Base-by-base conservation (phyloP, 2,888 invertebrate species). In the Archips xylosteana region DNA sequence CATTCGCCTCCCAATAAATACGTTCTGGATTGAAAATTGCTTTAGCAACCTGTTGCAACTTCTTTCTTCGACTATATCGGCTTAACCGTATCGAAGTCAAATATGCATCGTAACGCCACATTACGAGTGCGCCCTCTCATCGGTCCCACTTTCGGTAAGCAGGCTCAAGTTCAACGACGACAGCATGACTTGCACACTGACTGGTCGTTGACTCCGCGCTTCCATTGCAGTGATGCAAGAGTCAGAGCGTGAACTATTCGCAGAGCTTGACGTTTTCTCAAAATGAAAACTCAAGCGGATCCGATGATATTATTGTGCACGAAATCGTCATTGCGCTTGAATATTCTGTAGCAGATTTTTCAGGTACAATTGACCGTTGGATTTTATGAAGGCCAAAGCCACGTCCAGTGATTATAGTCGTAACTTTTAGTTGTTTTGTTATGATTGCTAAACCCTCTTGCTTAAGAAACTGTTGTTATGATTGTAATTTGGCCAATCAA, bases 161-260 rank as follows among this genome's bases (percentile, higher is more conserved):
- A 77, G 80, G 84, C 86, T 86, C 85, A 85, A 87, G 87, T 86
- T 86, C 83, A 87, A 79, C 79, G 84, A 81, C 80, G 87, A 81
- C 81, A 83, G 81, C 87, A 85, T 87, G 90, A 89, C 85, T 89
- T 81, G 87, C 80, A 80, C 78, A 74, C 78, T 80, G 79, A 74
- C 78, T 80, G 79, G 83, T 92, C 92, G 89, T 92, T 91, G 92
- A 92, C 91, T 87, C 83, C 81, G 79, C 75, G 77, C 78, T 83
- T 82, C 82, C 83, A 82, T 84, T 85, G 85, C 87, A 87, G 86
- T 90, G 90, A 89, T 89, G 79, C 82, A 80, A 82, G 87, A 87
- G 84, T 79, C 82, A 83, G 85, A 87, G 86, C 88, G 87, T 88
- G 85, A 87, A 89, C 85, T 89, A 90, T 90, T 91, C 84, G 89